Percentiles rank a stretch among this genome's conserved stretches.
These are phyloP conservation scores for Corythornis cristatus DNA, from an alignment of 2,113 vertebrate genomes.

Conservation along the genomic window DNA sequence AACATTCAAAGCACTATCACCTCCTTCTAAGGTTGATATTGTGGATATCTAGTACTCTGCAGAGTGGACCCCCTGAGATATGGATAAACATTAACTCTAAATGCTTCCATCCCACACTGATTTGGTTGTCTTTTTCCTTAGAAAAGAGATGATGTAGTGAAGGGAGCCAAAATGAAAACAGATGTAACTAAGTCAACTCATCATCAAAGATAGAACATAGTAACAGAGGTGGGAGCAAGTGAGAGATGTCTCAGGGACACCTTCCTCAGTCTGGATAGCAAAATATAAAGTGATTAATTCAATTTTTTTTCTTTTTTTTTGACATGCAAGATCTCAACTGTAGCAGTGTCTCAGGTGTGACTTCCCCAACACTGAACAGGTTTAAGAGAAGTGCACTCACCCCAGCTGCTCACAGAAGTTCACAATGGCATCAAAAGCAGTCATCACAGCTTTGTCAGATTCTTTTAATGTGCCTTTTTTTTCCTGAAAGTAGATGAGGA, in stretches of 20 bases:
- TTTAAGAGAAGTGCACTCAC: slow-evolving; percentile 63
- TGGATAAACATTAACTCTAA: neutral
- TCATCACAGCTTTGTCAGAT: slow-evolving; percentile 82
- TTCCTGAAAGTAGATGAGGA: slow-evolving; percentile 70
- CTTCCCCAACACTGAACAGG: neutral
- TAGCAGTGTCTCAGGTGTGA: neutral
- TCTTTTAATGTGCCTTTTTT: slow-evolving; percentile 87
- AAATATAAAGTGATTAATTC: neutral
- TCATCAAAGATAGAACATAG: neutral
- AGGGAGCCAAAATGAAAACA: neutral
- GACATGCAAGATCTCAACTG: neutral
- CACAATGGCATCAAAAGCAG: slow-evolving; percentile 91
- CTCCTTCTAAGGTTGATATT: neutral
- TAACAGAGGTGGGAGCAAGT: neutral
- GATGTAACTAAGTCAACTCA: neutral
- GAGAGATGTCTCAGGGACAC: neutral
- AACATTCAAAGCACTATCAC: neutral
- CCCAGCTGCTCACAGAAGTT: slow-evolving; percentile 85
- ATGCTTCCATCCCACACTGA: neutral
- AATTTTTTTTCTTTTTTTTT: neutral
- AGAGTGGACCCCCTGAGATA: neutral
- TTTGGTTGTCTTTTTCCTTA: neutral
- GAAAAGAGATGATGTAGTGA: neutral
- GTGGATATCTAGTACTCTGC: neutral
- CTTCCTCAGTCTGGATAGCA: neutral